Conservation (phyloP, 2,888 invertebrate genomes). For the Coremacera marginata region DNA sequence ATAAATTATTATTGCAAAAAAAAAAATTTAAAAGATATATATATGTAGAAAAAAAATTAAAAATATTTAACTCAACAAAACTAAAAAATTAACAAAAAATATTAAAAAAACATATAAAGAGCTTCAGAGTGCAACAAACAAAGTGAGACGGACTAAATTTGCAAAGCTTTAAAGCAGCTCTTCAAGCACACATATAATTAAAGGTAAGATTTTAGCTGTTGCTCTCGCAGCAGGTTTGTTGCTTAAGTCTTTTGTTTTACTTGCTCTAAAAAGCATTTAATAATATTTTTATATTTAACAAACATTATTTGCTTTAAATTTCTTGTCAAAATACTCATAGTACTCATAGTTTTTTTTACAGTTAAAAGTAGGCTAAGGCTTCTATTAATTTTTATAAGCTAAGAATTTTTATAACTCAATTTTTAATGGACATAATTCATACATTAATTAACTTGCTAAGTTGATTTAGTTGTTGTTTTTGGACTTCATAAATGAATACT, state of each 20-base stretch:
- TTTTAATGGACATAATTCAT: not conserved
- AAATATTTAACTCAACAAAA: not conserved
- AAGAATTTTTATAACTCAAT: not conserved
- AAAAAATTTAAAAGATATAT: not conserved
- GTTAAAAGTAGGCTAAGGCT: too few relatives aligned
- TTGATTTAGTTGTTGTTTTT: not conserved
- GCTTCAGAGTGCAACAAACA: not conserved
- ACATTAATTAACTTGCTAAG: not conserved
- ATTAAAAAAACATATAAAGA: not conserved
- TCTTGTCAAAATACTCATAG: too few relatives aligned
- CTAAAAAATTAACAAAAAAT: not conserved
- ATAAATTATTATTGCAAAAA: not conserved
- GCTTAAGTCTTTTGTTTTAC: constrained; percentile 30
- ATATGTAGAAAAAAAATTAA: not conserved
- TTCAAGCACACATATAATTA: not conserved
- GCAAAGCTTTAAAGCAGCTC: not conserved
- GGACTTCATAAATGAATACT: not conserved
- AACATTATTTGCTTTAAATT: too few relatives aligned
- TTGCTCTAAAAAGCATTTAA: too few relatives aligned
- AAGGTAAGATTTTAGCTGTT: not conserved
- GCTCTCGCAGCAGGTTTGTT: constrained; percentile 9
- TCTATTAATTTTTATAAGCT: not conserved
- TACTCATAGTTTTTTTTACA: too few relatives aligned
- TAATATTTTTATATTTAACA: too few relatives aligned
- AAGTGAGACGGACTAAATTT: not conserved